Conservation (phyloP, 1,140 invertebrate genomes). For the Dinothrombium tinctorium region DNA sequence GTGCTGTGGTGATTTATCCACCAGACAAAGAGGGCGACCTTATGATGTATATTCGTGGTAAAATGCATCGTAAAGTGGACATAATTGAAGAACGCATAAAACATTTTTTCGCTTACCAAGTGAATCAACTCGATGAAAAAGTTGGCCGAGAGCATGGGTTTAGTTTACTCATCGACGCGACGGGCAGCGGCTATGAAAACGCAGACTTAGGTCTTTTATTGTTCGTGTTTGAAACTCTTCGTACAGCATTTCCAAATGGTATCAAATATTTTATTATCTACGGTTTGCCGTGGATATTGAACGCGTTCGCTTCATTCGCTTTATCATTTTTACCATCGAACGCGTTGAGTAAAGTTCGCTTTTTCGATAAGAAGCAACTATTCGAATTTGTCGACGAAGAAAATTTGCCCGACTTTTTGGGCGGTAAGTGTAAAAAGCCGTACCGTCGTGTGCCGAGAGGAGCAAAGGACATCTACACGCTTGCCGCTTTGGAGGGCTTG, state of each 20-base stretch:
- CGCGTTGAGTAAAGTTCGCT: constrained; percentile 2
- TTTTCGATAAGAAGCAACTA: constrained; percentile 1
- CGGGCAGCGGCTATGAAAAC: constrained; percentile 4
- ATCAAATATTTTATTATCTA: constrained; percentile 2
- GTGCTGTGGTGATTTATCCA: constrained; percentile 3
- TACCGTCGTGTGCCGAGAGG: constrained; percentile 11
- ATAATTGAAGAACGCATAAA: constrained; percentile 1
- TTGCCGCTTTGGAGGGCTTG: not conserved
- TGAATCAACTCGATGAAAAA: not conserved
- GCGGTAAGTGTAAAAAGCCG: constrained; percentile 1
- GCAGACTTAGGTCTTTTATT: constrained; percentile 8
- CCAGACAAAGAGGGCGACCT: not conserved
- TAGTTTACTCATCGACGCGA: not conserved
- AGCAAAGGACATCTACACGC: not conserved
- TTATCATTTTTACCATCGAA: constrained; percentile 7
- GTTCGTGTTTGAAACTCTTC: constrained; percentile 10
- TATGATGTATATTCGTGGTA: constrained; percentile 7
- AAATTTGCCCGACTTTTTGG: constrained; percentile 5
- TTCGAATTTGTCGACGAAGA: not conserved
- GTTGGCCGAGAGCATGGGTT: not conserved
- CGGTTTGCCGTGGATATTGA: constrained; percentile 12
- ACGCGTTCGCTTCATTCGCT: constrained; percentile 9
- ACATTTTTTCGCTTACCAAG: not conserved
- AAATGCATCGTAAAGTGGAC: constrained; percentile 5
- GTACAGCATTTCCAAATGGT: constrained; percentile 9